Conservation (phyloP, 2,113 vertebrate genomes). For the Emydura subglobosa region DNA sequence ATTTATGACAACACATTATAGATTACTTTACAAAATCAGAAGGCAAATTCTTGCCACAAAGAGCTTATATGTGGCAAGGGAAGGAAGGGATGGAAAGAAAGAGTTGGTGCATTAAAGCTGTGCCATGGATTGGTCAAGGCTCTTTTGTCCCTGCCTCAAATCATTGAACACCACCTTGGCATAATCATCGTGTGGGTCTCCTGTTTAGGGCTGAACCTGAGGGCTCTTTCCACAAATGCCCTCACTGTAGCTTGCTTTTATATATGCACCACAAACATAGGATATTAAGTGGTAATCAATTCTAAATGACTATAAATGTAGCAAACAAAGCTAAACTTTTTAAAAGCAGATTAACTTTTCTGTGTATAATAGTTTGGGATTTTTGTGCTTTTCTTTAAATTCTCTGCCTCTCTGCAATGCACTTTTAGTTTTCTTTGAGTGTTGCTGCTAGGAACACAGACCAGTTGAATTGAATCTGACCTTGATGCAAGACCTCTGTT, state of each 20-base stretch:
- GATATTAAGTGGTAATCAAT: not conserved
- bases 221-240: not conserved
- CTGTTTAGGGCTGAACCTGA: not conserved
- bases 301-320: not conserved
- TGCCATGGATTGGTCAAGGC: not conserved
- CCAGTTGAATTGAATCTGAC: slow-evolving; percentile 6
- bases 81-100: not conserved
- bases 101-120: not conserved
- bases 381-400: not conserved
- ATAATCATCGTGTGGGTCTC: not conserved
- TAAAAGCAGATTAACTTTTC: not conserved
- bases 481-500: not conserved
- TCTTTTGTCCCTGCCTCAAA: not conserved
- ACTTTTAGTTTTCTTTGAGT: not conserved
- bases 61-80: not conserved
- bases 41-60: not conserved
- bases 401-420: not conserved
- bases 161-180: not conserved
- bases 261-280: rapidly evolving
- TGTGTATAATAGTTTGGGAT: not conserved
- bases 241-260: rapidly evolving
- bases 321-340: not conserved
- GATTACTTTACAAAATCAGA: not conserved
- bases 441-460: not conserved
- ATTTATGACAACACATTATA: not conserved